These are phyloP conservation scores for Argopecten irradians DNA, from an alignment of 1,140 invertebrate species.

Conservation along the genomic window DNA sequence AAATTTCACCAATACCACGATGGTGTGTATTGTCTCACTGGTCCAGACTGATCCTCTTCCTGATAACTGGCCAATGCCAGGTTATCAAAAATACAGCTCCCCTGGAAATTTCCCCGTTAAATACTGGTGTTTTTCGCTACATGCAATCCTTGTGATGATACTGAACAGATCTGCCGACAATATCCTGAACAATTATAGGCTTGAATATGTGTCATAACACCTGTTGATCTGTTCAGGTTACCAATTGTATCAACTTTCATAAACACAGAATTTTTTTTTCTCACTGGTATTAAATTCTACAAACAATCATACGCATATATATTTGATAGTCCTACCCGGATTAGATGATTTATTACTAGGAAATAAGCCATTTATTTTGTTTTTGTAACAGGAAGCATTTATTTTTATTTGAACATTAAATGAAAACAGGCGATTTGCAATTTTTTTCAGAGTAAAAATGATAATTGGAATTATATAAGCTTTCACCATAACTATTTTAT, in stretches of 20 bases:
- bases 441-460: not conserved
- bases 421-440: not conserved
- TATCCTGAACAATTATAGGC: slow-evolving; percentile 14
- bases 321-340: not conserved
- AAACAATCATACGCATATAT: not conserved
- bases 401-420: not conserved
- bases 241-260: not conserved
- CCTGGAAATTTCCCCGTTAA: not conserved
- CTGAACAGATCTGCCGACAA: slow-evolving; percentile 7
- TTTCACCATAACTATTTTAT: too few relatives aligned
- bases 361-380: not conserved
- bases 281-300: not conserved
- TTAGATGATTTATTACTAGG: not conserved
- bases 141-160: not conserved
- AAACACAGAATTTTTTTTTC: not conserved
- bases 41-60: not conserved
- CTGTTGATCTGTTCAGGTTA: not conserved
- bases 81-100: not conserved
- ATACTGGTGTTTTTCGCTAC: not conserved
- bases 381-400: too few relatives aligned
- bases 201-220: not conserved
- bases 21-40: not conserved
- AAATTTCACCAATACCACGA: not conserved
- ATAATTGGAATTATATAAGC: not conserved
- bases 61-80: not conserved